These are phyloP conservation scores for Lutjanus argentimaculatus DNA, from an alignment of 2,797 vertebrate genomes.

Conservation along the genomic window DNA sequence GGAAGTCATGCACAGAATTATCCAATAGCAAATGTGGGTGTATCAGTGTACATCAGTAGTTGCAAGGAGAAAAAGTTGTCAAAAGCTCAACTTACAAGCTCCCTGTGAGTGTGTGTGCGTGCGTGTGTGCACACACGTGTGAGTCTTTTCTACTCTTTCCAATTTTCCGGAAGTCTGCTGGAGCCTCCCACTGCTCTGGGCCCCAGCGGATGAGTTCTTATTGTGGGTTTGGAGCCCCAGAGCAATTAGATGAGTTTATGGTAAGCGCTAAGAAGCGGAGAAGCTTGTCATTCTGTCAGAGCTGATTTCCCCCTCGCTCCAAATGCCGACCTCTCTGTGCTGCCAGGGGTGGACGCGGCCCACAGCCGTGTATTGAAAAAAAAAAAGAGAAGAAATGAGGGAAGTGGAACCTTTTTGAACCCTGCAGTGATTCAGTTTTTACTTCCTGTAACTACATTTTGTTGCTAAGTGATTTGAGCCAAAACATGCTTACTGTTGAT, in stretches of 20 bases:
- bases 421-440: constrained; percentile 51
- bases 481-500: constrained; percentile 46
- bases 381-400: constrained; percentile 11
- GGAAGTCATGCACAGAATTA: constrained; percentile 18
- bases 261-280: constrained; percentile 79
- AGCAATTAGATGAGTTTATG: constrained; percentile 87
- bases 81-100: constrained; percentile 37
- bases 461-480: constrained; percentile 45
- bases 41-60: constrained; percentile 27
- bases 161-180: constrained; percentile 79
- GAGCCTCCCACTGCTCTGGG: constrained; percentile 71
- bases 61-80: constrained; percentile 7
- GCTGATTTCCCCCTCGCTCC: constrained; percentile 75
- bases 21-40: constrained; percentile 22
- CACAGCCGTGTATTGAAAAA: constrained; percentile 35
- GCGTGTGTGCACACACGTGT: constrained; percentile 5
- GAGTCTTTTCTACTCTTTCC: constrained; percentile 49
- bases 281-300: constrained; percentile 84
- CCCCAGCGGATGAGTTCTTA: constrained; percentile 79
- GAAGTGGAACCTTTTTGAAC: constrained; percentile 51
- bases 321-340: constrained; percentile 66
- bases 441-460: constrained; percentile 56
- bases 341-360: constrained; percentile 70
- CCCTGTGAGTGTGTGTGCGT: background rate
- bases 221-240: constrained; percentile 81